Base-by-base conservation (phyloP, 2,888 invertebrate species). In the Endotricha flammealis region DNA sequence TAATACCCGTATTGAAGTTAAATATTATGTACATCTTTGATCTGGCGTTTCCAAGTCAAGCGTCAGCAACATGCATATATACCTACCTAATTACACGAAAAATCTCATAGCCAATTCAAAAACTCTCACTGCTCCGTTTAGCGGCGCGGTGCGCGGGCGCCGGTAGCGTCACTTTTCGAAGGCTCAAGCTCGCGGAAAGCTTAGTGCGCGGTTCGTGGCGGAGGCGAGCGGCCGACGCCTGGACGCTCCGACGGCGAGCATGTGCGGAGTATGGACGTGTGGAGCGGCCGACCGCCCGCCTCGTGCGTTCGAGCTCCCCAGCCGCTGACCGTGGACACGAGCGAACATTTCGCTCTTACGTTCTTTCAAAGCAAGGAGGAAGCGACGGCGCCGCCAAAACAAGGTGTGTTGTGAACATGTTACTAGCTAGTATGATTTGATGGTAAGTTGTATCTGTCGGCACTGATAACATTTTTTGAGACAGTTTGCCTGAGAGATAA, bases 331-430 rank as follows among this genome's bases (percentile, higher is more conserved):
- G 20, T n/a, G 20, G n/a, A n/a, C 62, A 91, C 92, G 54, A 91
- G 90, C 66, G 90, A 92, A 49, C 93, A 93, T 74, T 94, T 94
- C 77, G 92, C 93, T 77, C 88, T 94, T 65, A 90, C 92, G 74
- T 94, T 94, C 85, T 94, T 93, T 87, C 93, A 94, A 75, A 82
- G 81, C 45, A 88, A 89, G 44, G 92, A 92, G 59, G 70, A 70
- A 42, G 41, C 79, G 50, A 70, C 85, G 52, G 74, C 85, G 47
- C 70, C 82, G 48, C 66, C 63, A 41, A 70, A 72, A 57, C 66
- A 72, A 82, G 75, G 81, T 81, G 56, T 57, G 72, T 60, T 39
- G 16, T 34, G 37, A 22, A n/a, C 23, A 4, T 12, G 10, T 20
- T 20, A 20, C n/a, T 20, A 20, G n/a, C 11, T 20, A 24, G 7